A percentile compares a stretch with the other conserved stretches of the same genome.
Conservation (phyloP, 2,888 invertebrate species). For the Sabatieria punctata region DNA sequence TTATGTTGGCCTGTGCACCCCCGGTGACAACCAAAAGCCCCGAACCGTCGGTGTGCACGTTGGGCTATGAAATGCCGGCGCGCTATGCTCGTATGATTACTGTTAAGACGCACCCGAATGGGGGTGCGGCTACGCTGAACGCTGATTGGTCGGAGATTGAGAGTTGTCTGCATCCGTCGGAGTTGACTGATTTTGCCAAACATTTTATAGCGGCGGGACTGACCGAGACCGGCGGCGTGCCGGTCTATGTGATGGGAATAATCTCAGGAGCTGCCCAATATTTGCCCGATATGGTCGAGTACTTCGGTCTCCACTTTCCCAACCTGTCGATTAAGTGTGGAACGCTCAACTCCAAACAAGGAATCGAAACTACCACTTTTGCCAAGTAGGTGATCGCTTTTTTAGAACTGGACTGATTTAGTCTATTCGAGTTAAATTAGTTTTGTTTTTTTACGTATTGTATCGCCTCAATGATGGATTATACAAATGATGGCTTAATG, state of each 20-base stretch:
- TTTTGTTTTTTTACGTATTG: too few species aligned
- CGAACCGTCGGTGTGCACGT: too few species aligned
- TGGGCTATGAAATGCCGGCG: too few species aligned
- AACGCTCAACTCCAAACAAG: constrained; percentile 66
- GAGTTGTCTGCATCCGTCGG: constrained; percentile 56
- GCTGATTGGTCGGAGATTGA: constrained; percentile 47
- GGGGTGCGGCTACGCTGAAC: constrained; percentile 76
- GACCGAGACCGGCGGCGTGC: constrained; percentile 39
- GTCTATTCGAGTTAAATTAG: too few species aligned
- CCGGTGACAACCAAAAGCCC: too few species aligned
- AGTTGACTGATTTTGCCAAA: constrained; percentile 14
- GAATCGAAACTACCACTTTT: constrained; percentile 82
- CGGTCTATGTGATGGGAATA: constrained; percentile 82
- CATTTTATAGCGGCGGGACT: constrained; percentile 23
- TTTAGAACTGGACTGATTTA: too few species aligned
- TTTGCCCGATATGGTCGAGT: constrained; percentile 66
- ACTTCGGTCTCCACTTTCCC: constrained; percentile 65
- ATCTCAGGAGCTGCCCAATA: constrained; percentile 65
- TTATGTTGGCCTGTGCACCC: too few species aligned
- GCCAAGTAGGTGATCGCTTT: too few species aligned
- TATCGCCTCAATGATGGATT: too few species aligned
- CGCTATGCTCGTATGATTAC: constrained; percentile 43
- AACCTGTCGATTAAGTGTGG: constrained; percentile 78
- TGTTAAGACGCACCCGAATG: constrained; percentile 80
- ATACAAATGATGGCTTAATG: too few species aligned